Evolutionary conservation across 2,113 vertebrate genomes (phyloP).

Genomic region (Ceratotherium simum): DNA sequence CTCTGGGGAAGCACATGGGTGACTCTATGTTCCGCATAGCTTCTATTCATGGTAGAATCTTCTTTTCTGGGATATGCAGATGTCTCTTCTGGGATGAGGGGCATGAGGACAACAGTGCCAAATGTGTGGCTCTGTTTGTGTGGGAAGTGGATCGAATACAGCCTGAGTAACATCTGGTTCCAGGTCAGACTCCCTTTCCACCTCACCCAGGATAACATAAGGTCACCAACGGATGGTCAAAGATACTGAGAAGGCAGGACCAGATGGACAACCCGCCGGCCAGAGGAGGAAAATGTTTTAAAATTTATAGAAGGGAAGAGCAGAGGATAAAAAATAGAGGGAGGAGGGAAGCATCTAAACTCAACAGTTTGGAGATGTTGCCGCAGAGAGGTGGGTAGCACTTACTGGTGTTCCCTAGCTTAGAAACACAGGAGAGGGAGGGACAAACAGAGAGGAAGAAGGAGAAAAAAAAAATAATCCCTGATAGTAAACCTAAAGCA

Average conservation of each 20-base stretch:
- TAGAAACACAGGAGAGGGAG: conserved; percentile 60
- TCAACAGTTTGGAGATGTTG: conserved; percentile 52
- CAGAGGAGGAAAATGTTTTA: conserved; percentile 61
- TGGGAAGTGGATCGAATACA: conserved; percentile 33
- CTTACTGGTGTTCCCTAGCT: conserved; percentile 58
- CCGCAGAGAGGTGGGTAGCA: conserved; percentile 63
- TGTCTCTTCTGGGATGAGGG: conserved; percentile 63
- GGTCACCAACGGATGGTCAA: conserved; percentile 57
- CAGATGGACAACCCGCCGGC: conserved; percentile 47
- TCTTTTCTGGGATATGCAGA: conserved; percentile 64
- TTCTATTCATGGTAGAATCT: conserved; percentile 72
- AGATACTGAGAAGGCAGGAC: conserved; percentile 56
- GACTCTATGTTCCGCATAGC: conserved; percentile 74
- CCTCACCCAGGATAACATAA: conserved; percentile 36
- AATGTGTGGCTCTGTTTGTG: conserved; percentile 40
- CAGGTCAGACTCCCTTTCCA: conserved; percentile 51
- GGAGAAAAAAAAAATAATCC: conserved; percentile 31
- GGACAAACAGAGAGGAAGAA: neutral
- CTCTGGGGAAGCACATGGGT: conserved; percentile 61
- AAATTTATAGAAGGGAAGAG: conserved; percentile 60
- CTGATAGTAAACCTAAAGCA: conserved; percentile 69
- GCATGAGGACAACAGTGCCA: conserved; percentile 47
- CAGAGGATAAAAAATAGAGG: conserved; percentile 53
- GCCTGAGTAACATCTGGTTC: conserved; percentile 68
- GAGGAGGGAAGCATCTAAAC: neutral